Evolutionary conservation across 1,140 invertebrate species (phyloP).

Genomic region (Hestina assimilis): DNA sequence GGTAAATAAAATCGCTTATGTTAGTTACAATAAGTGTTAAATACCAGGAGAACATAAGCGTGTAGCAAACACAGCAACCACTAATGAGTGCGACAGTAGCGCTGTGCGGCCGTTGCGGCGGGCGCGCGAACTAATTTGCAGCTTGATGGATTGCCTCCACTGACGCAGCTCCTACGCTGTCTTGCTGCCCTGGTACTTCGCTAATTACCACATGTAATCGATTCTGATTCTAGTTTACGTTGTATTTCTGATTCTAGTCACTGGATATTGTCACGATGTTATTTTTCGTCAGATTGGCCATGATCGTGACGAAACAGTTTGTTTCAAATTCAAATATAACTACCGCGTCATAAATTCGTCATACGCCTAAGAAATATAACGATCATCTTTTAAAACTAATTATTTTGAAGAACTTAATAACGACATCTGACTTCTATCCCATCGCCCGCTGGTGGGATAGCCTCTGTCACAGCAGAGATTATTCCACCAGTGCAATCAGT

Average conservation of each 20-base stretch:
- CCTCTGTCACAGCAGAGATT: too few species aligned
- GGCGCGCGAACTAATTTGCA: slow-evolving; percentile 65
- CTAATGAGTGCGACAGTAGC: slow-evolving; percentile 73
- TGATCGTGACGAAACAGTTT: too few species aligned
- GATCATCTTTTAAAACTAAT: too few species aligned
- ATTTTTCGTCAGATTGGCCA: too few species aligned
- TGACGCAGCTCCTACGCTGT: slow-evolving; percentile 16
- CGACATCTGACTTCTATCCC: too few species aligned
- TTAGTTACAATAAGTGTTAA: slow-evolving; percentile 23
- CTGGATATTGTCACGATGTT: not conserved
- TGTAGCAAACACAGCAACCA: slow-evolving; percentile 41
- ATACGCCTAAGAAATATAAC: slow-evolving; percentile 33
- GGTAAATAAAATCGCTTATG: not conserved
- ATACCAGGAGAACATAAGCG: slow-evolving; percentile 45
- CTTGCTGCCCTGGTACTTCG: slow-evolving; percentile 21
- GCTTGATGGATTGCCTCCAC: slow-evolving; percentile 59
- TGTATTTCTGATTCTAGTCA: not conserved
- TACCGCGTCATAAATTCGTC: slow-evolving; percentile 43
- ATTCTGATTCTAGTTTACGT: not conserved
- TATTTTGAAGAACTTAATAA: too few species aligned
- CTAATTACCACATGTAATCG: slow-evolving; percentile 27
- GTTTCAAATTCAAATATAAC: slow-evolving; percentile 34
- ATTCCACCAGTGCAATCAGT: too few species aligned
- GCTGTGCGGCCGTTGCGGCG: slow-evolving; percentile 57
- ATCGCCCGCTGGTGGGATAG: too few species aligned